phyloP scores from a whole-genome alignment of 2,113 vertebrate genomes.

The Ramphastos sulfuratus region DNA sequence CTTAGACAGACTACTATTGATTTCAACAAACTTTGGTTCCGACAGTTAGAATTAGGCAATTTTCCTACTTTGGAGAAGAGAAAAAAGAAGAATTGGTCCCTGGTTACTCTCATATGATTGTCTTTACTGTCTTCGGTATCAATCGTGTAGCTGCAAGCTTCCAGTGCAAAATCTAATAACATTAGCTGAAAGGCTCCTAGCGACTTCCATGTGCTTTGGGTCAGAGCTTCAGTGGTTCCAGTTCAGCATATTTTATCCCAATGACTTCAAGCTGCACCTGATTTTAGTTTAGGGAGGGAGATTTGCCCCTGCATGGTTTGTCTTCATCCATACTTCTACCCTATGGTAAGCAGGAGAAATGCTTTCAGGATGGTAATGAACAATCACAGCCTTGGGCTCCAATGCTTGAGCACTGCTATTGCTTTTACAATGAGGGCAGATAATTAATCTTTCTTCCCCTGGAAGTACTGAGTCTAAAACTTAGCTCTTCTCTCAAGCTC shows the following conservation, averaged over 20 bases:
- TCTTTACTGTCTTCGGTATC: neutral
- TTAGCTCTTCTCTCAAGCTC: neutral
- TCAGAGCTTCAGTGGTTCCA: neutral
- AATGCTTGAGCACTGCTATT: neutral
- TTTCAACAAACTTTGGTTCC: constrained; percentile 24
- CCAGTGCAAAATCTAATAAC: neutral
- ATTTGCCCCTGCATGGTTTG: neutral
- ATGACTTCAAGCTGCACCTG: neutral
- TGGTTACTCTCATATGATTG: neutral
- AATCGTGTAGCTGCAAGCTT: neutral
- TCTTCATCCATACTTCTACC: neutral
- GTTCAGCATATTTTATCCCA: neutral
- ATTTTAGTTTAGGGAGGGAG: neutral
- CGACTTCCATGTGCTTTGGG: neutral
- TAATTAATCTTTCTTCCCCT: neutral
- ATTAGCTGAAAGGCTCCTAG: neutral
- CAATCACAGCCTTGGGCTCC: neutral
- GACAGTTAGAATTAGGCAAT: neutral
- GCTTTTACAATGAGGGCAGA: neutral
- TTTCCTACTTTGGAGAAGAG: neutral
- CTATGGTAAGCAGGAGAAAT: neutral
- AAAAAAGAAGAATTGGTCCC: neutral
- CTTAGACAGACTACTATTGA: neutral
- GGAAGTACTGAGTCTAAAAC: neutral
- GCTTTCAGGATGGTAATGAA: neutral